Conservation (phyloP, 2,888 invertebrate species). For the Silvanus unidentatus region DNA sequence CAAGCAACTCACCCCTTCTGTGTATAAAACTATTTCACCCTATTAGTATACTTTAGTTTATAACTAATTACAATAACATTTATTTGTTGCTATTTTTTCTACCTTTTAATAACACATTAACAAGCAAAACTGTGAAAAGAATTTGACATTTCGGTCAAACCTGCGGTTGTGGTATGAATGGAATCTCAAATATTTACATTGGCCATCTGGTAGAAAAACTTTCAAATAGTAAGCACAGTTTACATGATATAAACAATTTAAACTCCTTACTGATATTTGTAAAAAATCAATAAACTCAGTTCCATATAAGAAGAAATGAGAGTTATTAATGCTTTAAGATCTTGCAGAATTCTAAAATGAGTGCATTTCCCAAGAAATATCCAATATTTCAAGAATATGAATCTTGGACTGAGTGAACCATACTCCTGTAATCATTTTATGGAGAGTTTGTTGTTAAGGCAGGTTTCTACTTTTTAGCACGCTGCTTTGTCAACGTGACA, state of each 20-base stretch:
- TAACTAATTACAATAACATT: conserved; percentile 11
- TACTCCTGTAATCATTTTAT: too few species aligned
- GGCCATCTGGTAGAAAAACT: conserved; percentile 56
- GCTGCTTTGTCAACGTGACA: too few species aligned
- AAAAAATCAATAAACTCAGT: conserved; percentile 2
- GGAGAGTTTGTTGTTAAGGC: too few species aligned
- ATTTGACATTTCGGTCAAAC: conserved; percentile 70
- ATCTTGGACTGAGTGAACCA: too few species aligned
- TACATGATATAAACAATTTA: conserved; percentile 19
- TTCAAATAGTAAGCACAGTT: conserved; percentile 32
- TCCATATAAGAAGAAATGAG: not conserved
- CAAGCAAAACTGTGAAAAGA: conserved; percentile 47
- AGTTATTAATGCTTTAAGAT: too few species aligned
- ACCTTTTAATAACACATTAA: conserved; percentile 40
- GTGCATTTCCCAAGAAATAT: too few species aligned
- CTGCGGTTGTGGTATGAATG: conserved; percentile 59
- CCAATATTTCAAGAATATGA: too few species aligned
- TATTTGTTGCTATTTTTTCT: conserved; percentile 26
- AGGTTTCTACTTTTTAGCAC: too few species aligned
- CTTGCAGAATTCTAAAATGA: too few species aligned
- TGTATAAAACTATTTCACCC: too few species aligned
- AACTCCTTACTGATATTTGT: not conserved
- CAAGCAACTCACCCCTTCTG: too few species aligned
- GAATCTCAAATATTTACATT: conserved; percentile 65
- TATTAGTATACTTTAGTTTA: too few species aligned